A percentile compares a stretch with the other conserved stretches of the same genome.
These are phyloP conservation scores for Petrosia ficiformis DNA, from an alignment of 37 sponge, comb jelly and placozoan species.

Conservation along the genomic window DNA sequence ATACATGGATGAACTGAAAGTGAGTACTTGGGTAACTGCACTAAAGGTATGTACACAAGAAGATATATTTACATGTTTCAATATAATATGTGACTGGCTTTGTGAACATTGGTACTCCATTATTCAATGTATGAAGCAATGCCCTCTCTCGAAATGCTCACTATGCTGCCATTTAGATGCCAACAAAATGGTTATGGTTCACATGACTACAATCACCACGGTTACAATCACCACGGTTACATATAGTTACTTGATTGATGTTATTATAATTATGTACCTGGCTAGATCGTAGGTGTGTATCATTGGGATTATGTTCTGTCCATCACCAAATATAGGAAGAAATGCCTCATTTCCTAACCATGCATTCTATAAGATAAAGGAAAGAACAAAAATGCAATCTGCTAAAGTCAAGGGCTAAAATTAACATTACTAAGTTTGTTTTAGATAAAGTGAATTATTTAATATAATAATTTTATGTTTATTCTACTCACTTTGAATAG, in stretches of 20 bases:
- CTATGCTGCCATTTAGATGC: too few relatives aligned
- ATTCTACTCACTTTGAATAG: conserved; percentile 69
- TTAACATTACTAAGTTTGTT: background rate
- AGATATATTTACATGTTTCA: too few relatives aligned
- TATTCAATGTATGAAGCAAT: too few relatives aligned
- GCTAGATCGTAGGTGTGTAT: conserved; percentile 89
- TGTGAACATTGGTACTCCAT: too few relatives aligned
- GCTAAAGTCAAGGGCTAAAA: background rate
- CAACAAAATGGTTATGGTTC: too few relatives aligned
- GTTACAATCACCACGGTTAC: too few relatives aligned
- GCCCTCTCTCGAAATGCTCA: too few relatives aligned
- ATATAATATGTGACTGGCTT: too few relatives aligned
- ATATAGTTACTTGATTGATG: too few relatives aligned
- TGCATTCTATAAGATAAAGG: conserved; percentile 38
- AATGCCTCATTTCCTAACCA: conserved; percentile 75
- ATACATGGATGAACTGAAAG: too few relatives aligned
- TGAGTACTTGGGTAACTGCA: background rate
- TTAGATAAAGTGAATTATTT: background rate
- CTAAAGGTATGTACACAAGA: background rate
- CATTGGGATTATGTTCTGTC: conserved; percentile 83
- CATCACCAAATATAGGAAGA: conserved; percentile 86
- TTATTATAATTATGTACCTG: conserved; percentile 30
- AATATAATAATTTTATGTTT: background rate
- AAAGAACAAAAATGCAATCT: background rate
- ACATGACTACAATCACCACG: too few relatives aligned